phyloP scores from a whole-genome alignment of 2,113 vertebrate genomes.

The Urocolius indicus region DNA sequence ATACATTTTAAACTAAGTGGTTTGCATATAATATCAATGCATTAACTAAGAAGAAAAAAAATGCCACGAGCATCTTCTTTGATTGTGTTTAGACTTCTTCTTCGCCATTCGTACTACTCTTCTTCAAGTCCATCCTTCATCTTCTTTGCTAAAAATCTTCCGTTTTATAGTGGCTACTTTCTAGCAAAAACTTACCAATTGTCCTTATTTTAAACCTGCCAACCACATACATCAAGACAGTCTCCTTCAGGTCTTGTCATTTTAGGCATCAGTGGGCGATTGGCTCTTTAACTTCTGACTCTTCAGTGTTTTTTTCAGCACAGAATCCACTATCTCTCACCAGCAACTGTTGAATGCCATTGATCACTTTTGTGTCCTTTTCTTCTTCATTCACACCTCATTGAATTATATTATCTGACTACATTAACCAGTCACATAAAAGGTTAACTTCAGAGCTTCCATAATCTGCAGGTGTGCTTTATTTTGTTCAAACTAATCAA shows the following conservation, averaged over 20 bases:
- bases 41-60: background rate
- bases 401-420: background rate
- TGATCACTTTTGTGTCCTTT: background rate
- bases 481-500: background rate
- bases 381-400: background rate
- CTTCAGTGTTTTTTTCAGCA: background rate
- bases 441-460: background rate
- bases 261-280: background rate
- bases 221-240: accelerated
- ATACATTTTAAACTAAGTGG: background rate
- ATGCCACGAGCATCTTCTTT: accelerated
- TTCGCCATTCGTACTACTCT: background rate
- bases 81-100: background rate
- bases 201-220: background rate
- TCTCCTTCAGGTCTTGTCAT: background rate
- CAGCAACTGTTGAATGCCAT: background rate
- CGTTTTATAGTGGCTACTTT: background rate
- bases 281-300: background rate
- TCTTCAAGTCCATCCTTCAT: background rate
- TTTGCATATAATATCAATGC: background rate
- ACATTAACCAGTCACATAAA: conserved; percentile 21
- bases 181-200: background rate
- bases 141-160: background rate
- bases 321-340: background rate
- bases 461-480: background rate